These are phyloP conservation scores for Sinocyclocheilus maitianheensis DNA, from an alignment of 2,113 vertebrate genomes.

Conservation along the genomic window DNA sequence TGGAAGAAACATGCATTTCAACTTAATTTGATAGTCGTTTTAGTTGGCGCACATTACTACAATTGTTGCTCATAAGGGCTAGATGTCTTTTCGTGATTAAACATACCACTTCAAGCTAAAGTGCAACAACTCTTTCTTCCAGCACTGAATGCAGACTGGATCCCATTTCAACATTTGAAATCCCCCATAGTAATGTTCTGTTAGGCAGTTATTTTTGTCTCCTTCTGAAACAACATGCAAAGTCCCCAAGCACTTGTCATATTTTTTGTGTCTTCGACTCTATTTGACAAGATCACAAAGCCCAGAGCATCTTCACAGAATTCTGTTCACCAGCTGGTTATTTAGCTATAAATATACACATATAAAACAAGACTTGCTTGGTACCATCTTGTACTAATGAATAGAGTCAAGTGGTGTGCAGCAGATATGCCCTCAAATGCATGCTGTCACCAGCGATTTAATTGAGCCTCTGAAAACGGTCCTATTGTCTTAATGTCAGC, in stretches of 20 bases:
- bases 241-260: conserved; percentile 56
- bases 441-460: conserved; percentile 74
- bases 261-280: conserved; percentile 58
- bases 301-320: conserved; percentile 64
- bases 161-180: conserved; percentile 38
- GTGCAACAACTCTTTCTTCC: background rate
- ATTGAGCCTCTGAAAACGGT: conserved; percentile 69
- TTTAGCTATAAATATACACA: conserved; percentile 77
- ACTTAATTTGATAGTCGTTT: conserved; percentile 51
- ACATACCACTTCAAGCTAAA: conserved; percentile 23
- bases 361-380: conserved; percentile 71
- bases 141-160: background rate
- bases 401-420: conserved; percentile 73
- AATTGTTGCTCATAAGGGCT: conserved; percentile 30
- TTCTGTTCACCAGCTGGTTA: conserved; percentile 75
- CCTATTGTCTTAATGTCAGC: conserved; percentile 64
- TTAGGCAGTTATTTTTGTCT: conserved; percentile 48
- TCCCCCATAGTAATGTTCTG: conserved; percentile 19
- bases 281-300: conserved; percentile 59
- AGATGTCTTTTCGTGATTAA: conserved; percentile 23
- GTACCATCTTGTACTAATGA: conserved; percentile 74
- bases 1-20: conserved; percentile 45
- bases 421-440: conserved; percentile 73
- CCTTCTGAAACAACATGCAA: conserved; percentile 41
- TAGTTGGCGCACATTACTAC: conserved; percentile 26